Evolutionary conservation across 35 echinoderm and acorn worm species (phyloP).

Genomic region (Strongylocentrotus purpuratus): DNA sequence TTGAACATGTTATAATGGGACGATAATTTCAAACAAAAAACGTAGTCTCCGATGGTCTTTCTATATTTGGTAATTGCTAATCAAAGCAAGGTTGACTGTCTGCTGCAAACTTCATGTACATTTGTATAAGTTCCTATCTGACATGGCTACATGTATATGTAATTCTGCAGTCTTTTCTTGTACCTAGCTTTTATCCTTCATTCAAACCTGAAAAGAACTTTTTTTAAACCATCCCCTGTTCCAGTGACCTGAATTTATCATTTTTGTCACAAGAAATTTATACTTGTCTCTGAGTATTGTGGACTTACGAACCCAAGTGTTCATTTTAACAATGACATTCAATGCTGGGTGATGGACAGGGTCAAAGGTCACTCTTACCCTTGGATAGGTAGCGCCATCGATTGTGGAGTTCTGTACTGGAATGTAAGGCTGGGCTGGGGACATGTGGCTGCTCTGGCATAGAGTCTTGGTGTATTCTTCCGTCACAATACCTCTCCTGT

Average conservation of each 20-base stretch:
- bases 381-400: not conserved
- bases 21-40: no score
- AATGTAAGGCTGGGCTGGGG: constrained; percentile 44
- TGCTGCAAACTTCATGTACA: not conserved
- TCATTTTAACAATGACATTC: no score
- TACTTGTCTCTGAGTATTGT: no score
- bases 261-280: no score
- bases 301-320: no score
- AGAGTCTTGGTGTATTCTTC: constrained; percentile 41
- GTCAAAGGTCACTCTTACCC: constrained; percentile 20
- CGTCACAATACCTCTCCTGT: constrained; percentile 28
- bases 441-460: not conserved
- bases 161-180: not conserved
- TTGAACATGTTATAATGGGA: no score
- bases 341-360: not conserved
- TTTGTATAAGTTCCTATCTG: not conserved
- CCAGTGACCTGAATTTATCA: not conserved
- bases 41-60: no score
- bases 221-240: not conserved
- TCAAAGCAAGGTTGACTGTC: no score
- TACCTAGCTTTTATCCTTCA: not conserved
- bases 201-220: not conserved
- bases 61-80: no score
- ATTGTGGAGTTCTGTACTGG: constrained; percentile 1
- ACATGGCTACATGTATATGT: not conserved